phyloP scores from a whole-genome alignment of 2,797 vertebrate species.

The Linurgus olivaceus region DNA sequence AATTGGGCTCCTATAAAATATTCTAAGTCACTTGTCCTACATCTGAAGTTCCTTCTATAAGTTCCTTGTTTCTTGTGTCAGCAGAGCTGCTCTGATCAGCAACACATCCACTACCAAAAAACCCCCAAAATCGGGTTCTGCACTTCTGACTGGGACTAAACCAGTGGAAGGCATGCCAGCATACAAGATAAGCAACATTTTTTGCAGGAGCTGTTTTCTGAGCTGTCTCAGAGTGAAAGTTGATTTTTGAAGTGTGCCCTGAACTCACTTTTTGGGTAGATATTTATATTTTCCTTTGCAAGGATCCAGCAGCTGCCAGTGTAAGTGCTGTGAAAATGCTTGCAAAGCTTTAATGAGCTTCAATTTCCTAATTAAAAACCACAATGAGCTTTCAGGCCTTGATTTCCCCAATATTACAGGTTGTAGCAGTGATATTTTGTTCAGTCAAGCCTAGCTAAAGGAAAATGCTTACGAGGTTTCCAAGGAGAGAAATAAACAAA shows the following conservation, averaged over 20 bases:
- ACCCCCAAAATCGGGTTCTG: neutral
- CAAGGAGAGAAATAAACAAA: constrained; percentile 69
- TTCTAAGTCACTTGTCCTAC: neutral
- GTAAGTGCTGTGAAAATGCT: neutral
- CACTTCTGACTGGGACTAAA: neutral
- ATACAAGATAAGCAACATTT: neutral
- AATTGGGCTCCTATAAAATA: neutral
- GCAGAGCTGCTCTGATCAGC: neutral
- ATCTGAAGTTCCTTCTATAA: neutral
- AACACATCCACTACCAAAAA: neutral
- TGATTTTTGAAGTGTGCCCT: neutral
- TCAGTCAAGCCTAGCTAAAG: constrained; percentile 50
- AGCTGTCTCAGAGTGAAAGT: neutral
- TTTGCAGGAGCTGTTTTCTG: neutral
- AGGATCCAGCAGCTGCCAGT: neutral
- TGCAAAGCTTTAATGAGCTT: constrained; percentile 7
- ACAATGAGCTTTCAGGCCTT: neutral
- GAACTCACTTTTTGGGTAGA: neutral
- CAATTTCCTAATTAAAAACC: constrained; percentile 49
- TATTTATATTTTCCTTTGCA: neutral
- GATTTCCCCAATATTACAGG: constrained; percentile 22
- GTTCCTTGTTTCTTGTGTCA: neutral
- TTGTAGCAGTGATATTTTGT: constrained; percentile 41
- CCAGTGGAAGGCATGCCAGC: neutral
- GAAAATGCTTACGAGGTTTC: constrained; percentile 58